Evolutionary conservation across 2,888 invertebrate genomes (phyloP).

Genomic region (Brachyopa scutellaris): DNA sequence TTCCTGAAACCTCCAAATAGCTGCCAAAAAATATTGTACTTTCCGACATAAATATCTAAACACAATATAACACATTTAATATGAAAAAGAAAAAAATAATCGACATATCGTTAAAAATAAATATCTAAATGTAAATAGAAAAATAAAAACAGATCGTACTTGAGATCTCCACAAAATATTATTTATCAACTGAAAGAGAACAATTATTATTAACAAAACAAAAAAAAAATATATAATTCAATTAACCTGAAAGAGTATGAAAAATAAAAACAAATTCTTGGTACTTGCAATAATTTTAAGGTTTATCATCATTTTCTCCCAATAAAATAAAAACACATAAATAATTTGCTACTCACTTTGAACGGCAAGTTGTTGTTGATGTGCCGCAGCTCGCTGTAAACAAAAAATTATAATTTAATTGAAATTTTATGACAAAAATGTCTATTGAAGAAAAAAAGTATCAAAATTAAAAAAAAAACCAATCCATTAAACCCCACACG

Average conservation of each 20-base stretch:
- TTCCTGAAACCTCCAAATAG: conserved; percentile 20
- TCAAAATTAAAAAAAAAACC: not conserved
- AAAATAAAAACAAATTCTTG: conserved; percentile 54
- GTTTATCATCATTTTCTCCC: not conserved
- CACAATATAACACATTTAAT: too few species aligned
- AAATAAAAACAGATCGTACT: not conserved
- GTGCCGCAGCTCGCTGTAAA: conserved; percentile 87
- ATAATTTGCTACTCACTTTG: conserved; percentile 80
- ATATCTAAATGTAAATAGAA: conserved; percentile 1
- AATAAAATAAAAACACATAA: conserved; percentile 19
- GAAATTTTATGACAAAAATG: not conserved
- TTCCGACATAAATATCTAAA: not conserved
- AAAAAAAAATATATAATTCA: not conserved
- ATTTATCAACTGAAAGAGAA: conserved; percentile 24
- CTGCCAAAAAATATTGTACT: conserved; percentile 23
- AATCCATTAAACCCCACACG: not conserved
- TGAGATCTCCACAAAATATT: conserved; percentile 3
- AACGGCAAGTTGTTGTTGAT: conserved; percentile 85
- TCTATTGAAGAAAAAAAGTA: too few species aligned
- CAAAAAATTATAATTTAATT: conserved; percentile 61
- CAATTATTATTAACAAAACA: not conserved
- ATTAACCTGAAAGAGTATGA: not conserved
- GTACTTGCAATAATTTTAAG: conserved; percentile 77
- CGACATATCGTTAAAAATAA: too few species aligned
- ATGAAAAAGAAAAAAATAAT: too few species aligned